phyloP scores from a whole-genome alignment of 2,113 vertebrate species.

The Thinocorus orbignyianus region DNA sequence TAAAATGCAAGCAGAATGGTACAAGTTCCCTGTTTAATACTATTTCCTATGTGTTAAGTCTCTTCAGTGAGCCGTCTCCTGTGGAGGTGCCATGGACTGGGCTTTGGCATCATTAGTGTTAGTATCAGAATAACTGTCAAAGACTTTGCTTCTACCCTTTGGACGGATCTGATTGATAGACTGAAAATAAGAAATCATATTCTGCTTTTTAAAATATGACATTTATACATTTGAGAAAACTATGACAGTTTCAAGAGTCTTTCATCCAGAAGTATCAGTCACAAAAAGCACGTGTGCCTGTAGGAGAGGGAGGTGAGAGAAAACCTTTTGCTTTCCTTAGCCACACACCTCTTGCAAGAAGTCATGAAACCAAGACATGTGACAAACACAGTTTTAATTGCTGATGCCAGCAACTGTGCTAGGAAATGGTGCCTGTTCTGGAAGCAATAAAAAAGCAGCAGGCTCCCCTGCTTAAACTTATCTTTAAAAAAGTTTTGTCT shows the following conservation, averaged over 20 bases:
- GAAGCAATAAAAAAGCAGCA: not conserved
- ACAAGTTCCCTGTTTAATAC: not conserved
- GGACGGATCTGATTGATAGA: not conserved
- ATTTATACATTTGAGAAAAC: not conserved
- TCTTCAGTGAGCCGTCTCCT: not conserved
- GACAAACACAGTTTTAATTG: not conserved
- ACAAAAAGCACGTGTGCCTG: not conserved
- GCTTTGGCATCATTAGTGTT: not conserved
- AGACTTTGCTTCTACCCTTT: not conserved
- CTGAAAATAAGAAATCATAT: not conserved
- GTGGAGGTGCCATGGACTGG: not conserved
- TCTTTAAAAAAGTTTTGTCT: not conserved
- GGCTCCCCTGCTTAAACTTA: not conserved
- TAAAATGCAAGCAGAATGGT: not conserved
- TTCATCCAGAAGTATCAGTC: not conserved
- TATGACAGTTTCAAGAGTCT: not conserved
- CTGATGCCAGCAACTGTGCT: not conserved
- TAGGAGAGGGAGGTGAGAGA: not conserved
- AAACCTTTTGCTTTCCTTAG: not conserved
- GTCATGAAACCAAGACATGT: not conserved
- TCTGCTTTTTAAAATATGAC: not conserved
- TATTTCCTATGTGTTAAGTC: not conserved
- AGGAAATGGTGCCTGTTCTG: slow-evolving; percentile 6
- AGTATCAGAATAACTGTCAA: not conserved
- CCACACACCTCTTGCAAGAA: not conserved